These are phyloP conservation scores for Aphrophora alni DNA, from an alignment of 2,888 invertebrate species.

Conservation along the genomic window DNA sequence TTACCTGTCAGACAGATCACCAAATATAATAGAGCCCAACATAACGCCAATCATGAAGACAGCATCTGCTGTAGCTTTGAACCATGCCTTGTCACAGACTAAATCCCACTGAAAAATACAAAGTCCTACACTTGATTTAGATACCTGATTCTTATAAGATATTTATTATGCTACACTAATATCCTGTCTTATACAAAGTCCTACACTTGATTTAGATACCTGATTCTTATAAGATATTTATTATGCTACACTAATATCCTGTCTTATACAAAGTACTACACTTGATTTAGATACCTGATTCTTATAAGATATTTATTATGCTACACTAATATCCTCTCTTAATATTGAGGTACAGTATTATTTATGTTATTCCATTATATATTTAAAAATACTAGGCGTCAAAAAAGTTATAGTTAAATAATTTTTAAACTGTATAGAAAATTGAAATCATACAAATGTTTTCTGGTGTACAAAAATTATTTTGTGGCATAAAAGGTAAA, in stretches of 20 bases:
- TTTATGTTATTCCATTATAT: no score
- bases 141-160: not conserved
- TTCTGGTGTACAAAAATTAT: no score
- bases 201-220: conserved; percentile 11
- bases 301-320: no score
- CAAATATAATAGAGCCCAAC: conserved; percentile 74
- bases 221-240: not conserved
- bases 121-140: conserved; percentile 10
- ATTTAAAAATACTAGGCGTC: no score
- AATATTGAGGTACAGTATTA: not conserved
- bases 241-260: not conserved
- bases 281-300: conserved; percentile 14
- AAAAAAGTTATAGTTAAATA: no score
- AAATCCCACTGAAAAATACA: conserved; percentile 65
- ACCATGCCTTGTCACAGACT: conserved; percentile 68
- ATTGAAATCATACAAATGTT: no score
- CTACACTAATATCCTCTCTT: not conserved
- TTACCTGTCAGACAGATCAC: conserved; percentile 71
- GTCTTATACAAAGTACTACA: conserved; percentile 10
- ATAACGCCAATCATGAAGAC: conserved; percentile 76
- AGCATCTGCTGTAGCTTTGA: conserved; percentile 70
- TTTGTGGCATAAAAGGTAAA: no score
- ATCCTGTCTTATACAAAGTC: conserved; percentile 3
- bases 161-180: no score
- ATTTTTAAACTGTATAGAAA: no score